These are phyloP conservation scores for Telenomus remus DNA, from an alignment of 1,140 invertebrate species.

Conservation along the genomic window DNA sequence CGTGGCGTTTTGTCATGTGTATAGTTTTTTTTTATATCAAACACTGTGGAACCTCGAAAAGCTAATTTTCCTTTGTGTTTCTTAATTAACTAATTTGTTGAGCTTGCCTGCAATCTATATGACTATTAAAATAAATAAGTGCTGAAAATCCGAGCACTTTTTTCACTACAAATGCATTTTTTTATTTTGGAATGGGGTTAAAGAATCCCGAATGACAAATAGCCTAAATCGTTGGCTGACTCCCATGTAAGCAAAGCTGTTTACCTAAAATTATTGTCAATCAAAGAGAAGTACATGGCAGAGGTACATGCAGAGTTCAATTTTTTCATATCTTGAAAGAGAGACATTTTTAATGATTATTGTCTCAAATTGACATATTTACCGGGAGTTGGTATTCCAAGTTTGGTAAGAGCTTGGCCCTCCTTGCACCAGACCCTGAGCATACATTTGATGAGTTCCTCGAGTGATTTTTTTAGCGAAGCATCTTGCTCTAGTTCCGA, in stretches of 20 bases:
- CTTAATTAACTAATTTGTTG: constrained; percentile 7
- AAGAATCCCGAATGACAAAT: too few relatives aligned
- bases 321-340: too few relatives aligned
- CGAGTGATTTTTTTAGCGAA: constrained; percentile 81
- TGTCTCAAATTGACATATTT: constrained; percentile 49
- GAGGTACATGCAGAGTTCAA: too few relatives aligned
- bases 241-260: too few relatives aligned
- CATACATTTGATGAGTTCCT: constrained; percentile 87
- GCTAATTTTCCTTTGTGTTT: constrained; percentile 20
- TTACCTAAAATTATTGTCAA: too few relatives aligned
- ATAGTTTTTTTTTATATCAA: constrained; percentile 28
- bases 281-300: too few relatives aligned
- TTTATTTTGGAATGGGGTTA: too few relatives aligned
- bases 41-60: neutral
- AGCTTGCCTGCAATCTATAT: neutral
- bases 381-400: constrained; percentile 66
- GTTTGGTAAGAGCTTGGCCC: constrained; percentile 79
- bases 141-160: neutral
- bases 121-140: neutral
- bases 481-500: constrained; percentile 73
- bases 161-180: too few relatives aligned
- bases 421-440: constrained; percentile 87
- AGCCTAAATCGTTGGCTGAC: too few relatives aligned
- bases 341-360: neutral
- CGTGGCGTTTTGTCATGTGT: constrained; percentile 1